Base-by-base conservation (phyloP, 1,140 invertebrate genomes). In the Lucilia sericata region DNA sequence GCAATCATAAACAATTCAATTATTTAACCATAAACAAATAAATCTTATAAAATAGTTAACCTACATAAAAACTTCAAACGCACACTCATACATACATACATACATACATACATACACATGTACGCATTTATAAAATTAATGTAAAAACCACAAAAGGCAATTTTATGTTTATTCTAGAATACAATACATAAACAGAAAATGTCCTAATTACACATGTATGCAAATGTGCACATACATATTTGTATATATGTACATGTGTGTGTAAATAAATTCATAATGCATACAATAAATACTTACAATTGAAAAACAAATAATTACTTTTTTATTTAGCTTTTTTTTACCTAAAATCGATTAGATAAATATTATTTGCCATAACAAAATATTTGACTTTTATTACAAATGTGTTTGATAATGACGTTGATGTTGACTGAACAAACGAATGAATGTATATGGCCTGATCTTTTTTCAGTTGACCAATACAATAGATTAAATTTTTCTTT, bases 1-100 rank as follows among this genome's bases (percentile, higher is more conserved):
- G 21, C 19, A 70, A 70, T 70, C 42, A 80, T 80, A 80, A 80
- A 80, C 76, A 80, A 49, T 80, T 80, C 76, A 80, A 80, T 80
- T 80, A 80, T 80, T 80, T 80, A 49, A 80, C 76, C 76, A 80
- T 80, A 80, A 80, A 80, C 76, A 80, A 80, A 80, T 80, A 80
- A 80, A 80, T 80, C 76, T 80, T 80, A 49, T 8, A 51, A 25
- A 80, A 80, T 80, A 49, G 65, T 80, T 80, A n/a, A 51, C n/a
- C 76, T 80, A 47, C 12, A 80, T 25, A 3, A 49, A 80, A 80
- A 80, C 19, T 8, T 25, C 65, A 70, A 70, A 65, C 60, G n/a
- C 60, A 65, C 60, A 19, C n/a, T 30, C n/a, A 60, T 7, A 70
- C 65, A 70, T 70, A 17, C 49, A 51, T n/a, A n/a, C n/a, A n/a